Evolutionary conservation across 2,888 invertebrate genomes (phyloP), one percentile per base, ranked within the genome.

Genomic region (Lissonota sp.): DNA sequence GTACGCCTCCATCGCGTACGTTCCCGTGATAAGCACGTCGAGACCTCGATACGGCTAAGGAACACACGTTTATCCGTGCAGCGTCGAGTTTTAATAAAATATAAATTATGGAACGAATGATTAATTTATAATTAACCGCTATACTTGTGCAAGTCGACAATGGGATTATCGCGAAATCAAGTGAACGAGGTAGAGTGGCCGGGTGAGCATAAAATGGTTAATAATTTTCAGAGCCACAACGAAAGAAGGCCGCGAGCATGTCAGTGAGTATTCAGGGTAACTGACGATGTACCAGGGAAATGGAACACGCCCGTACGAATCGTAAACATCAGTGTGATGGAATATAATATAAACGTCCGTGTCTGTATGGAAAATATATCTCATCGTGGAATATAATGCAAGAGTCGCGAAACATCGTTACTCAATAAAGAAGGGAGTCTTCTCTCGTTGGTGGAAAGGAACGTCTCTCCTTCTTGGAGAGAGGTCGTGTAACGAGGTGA

Each of bases 401-500:
- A 87, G 79, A 86, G 79, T 82, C 71, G 83, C 62, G 84, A 64
- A 79, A 84, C 81, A 82, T 82, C 71, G 79, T 85, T 85, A 86
- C 87, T 87, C 87, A 86, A 80, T 75, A 80, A 84, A 73, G 26
- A 71, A 82, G 60, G 64, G 57, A 40, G 74, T 14, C 8, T n/a
- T n/a, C n/a, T n/a, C n/a, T 39, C 6, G 49, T 4, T 16, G 26
- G 62, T 60, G 57, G 64, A 70, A 66, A 83, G 51, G 40, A 6
- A 8, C 44, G 44, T 10, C n/a, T 42, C 40, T 58, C 14, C 14
- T 5, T 37, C 46, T 37, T 7, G 62, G 55, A 69, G 73, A 26
- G 26, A 83, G 79, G 49, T 73, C 74, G 71, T 62, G 63, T 79
- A 74, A 79, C 80, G 62, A 60, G 69, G 67, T 77, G 82, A 85